These are phyloP conservation scores for Ricordea florida DNA, from an alignment of 92 coral and sea anemone genomes.

Conservation along the genomic window DNA sequence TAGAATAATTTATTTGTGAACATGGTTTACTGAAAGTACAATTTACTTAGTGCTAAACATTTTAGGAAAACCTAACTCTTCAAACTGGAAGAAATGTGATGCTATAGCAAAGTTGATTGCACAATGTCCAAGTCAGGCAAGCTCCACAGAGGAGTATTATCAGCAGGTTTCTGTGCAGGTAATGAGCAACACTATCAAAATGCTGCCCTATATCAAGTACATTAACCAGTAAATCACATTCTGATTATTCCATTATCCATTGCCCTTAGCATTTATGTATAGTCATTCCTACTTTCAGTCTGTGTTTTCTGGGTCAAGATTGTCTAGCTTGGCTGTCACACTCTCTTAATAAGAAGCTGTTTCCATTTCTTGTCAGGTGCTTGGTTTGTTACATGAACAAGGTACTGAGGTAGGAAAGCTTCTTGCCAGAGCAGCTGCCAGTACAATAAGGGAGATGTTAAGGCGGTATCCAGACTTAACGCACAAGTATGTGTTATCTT, in stretches of 20 bases:
- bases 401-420: slow-evolving; percentile 67
- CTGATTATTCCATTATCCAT: no score
- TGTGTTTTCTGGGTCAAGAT: neutral
- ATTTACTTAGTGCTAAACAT: neutral
- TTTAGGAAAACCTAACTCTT: slow-evolving; percentile 3
- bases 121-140: slow-evolving; percentile 92
- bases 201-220: no score
- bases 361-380: slow-evolving; percentile 50
- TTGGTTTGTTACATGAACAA: slow-evolving; percentile 54
- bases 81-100: slow-evolving; percentile 89
- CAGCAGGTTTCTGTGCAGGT: slow-evolving; percentile 83
- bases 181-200: neutral
- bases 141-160: slow-evolving; percentile 82
- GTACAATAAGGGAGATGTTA: slow-evolving; percentile 68
- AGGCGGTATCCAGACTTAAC: slow-evolving; percentile 69
- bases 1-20: neutral
- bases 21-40: neutral
- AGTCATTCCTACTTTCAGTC: neutral
- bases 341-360: neutral
- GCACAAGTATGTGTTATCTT: slow-evolving; percentile 54
- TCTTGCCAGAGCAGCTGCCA: slow-evolving; percentile 68
- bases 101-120: slow-evolving; percentile 89
- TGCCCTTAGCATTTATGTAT: neutral
- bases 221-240: no score
- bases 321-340: neutral